phyloP scores from a whole-genome alignment of 2,888 invertebrate species.

The Polymixis flavicincta region DNA sequence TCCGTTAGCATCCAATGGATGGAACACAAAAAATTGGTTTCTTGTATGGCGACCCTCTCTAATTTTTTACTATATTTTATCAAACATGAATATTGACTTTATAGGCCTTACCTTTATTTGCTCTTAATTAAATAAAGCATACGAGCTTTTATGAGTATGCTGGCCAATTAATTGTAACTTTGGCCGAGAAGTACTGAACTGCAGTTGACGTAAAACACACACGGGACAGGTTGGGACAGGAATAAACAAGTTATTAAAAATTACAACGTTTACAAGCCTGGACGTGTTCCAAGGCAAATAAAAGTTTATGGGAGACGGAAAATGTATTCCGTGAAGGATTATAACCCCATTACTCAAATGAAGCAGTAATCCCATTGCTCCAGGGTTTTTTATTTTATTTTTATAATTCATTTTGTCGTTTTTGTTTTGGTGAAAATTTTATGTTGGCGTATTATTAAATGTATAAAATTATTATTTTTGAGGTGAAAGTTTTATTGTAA shows the following conservation, averaged over 20 bases:
- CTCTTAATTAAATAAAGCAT: neutral
- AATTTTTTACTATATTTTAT: too few relatives aligned
- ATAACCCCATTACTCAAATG: conserved; percentile 70
- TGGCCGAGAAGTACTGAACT: neutral
- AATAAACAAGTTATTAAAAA: conserved; percentile 48
- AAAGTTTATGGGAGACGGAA: conserved; percentile 63
- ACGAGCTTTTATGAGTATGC: neutral
- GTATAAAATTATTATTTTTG: conserved; percentile 2
- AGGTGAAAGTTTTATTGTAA: neutral
- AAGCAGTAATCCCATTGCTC: conserved; percentile 61
- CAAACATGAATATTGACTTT: neutral
- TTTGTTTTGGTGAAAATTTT: conserved; percentile 4
- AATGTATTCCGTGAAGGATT: conserved; percentile 65
- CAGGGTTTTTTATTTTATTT: conserved; percentile 38
- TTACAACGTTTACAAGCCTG: conserved; percentile 38
- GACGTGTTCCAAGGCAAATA: conserved; percentile 60
- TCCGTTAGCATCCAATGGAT: too few relatives aligned
- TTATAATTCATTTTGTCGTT: conserved; percentile 44
- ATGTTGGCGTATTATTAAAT: neutral
- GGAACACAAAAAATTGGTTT: too few relatives aligned
- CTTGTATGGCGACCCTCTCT: too few relatives aligned
- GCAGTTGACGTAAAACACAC: conserved; percentile 3
- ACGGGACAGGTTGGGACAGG: neutral
- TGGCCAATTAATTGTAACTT: neutral
- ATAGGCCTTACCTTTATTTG: neutral